Percentiles rank a stretch among this genome's conserved stretches.
phyloP scores from a whole-genome alignment of 1,140 invertebrate genomes.

The Sitophilus oryzae region DNA sequence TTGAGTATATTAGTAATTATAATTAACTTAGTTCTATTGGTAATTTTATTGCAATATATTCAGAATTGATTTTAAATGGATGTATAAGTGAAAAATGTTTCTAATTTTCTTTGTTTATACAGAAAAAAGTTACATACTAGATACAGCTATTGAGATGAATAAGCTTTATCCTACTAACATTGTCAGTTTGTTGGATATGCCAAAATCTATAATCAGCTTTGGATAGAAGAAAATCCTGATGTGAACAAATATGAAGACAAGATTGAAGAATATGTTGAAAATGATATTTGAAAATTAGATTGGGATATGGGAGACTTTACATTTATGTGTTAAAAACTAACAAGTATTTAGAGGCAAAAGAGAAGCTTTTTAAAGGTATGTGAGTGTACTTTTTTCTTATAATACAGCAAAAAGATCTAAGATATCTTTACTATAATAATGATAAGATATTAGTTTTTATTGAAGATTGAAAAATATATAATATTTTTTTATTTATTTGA shows the following conservation, averaged over 20 bases:
- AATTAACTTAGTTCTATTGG: too few relatives aligned
- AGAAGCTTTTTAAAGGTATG: slow-evolving; percentile 44
- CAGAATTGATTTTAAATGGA: background rate
- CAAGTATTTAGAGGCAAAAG: slow-evolving; percentile 51
- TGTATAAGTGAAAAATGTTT: slow-evolving; percentile 41
- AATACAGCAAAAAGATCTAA: too few relatives aligned
- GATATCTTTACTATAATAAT: too few relatives aligned
- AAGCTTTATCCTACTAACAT: slow-evolving; percentile 46
- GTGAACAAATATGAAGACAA: slow-evolving; percentile 41
- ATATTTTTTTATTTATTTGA: too few relatives aligned
- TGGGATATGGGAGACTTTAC: slow-evolving; percentile 53
- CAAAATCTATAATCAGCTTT: slow-evolving; percentile 50
- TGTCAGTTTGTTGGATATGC: slow-evolving; percentile 58
- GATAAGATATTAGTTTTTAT: too few relatives aligned
- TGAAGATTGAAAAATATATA: too few relatives aligned
- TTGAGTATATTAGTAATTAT: too few relatives aligned
- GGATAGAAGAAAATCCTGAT: slow-evolving; percentile 36
- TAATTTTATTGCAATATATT: slow-evolving; percentile 15
- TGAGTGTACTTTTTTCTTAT: too few relatives aligned
- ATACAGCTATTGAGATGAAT: slow-evolving; percentile 49
- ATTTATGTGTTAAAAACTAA: slow-evolving; percentile 50
- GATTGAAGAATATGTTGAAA: slow-evolving; percentile 48
- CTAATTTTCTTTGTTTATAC: slow-evolving; percentile 54
- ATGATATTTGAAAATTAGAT: slow-evolving; percentile 48
- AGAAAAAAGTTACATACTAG: slow-evolving; percentile 44